These are phyloP conservation scores for Leptinotarsa peninsularis DNA, from an alignment of 2,888 invertebrate species.

Conservation along the genomic window DNA sequence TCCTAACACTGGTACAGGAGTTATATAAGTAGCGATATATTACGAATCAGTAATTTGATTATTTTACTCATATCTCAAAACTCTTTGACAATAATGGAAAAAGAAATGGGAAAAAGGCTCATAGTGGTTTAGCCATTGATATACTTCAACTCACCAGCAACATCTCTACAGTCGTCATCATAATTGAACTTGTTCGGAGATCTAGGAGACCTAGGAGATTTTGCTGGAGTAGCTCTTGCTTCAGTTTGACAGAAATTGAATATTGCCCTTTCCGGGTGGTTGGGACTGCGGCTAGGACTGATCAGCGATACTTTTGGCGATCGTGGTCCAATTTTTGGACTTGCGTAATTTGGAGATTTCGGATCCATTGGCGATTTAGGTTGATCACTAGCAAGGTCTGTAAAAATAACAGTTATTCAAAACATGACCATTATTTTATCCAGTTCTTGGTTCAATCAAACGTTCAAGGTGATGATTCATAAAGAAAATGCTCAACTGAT, in stretches of 20 bases:
- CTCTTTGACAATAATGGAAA: too few relatives aligned
- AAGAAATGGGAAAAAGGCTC: too few relatives aligned
- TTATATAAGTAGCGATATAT: too few relatives aligned
- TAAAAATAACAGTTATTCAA: background rate
- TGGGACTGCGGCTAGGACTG: constrained; percentile 56
- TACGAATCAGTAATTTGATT: too few relatives aligned
- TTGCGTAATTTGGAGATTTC: constrained; percentile 54
- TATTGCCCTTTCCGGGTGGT: constrained; percentile 45
- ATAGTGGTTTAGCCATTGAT: too few relatives aligned
- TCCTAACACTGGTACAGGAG: too few relatives aligned
- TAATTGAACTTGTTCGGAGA: constrained; percentile 56
- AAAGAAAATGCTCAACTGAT: too few relatives aligned
- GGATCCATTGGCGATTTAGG: constrained; percentile 51
- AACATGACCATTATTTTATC: background rate
- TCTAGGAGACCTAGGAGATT: constrained; percentile 59
- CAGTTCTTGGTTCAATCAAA: too few relatives aligned
- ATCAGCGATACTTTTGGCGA: constrained; percentile 59
- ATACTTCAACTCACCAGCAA: constrained; percentile 27
- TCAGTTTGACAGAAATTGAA: constrained; percentile 49
- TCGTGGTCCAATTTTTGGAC: constrained; percentile 47
- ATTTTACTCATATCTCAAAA: too few relatives aligned
- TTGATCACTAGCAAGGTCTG: constrained; percentile 33
- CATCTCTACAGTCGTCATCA: constrained; percentile 46
- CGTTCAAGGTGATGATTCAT: too few relatives aligned
- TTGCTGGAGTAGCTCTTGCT: constrained; percentile 46